These are phyloP conservation scores for Tricholauxania praeusta DNA, from an alignment of 2,888 invertebrate genomes.

Conservation along the genomic window DNA sequence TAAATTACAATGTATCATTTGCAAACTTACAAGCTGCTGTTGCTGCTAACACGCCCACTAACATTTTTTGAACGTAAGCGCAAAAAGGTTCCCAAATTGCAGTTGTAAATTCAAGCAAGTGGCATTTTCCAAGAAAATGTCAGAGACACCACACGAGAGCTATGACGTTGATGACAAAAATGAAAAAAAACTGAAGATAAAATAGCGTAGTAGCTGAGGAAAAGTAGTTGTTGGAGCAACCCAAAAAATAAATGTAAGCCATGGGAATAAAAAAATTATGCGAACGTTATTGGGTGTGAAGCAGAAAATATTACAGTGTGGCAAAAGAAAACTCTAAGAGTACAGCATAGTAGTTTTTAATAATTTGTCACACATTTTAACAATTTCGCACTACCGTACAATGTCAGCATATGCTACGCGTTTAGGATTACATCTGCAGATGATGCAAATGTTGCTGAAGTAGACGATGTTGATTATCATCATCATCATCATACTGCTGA, in stretches of 20 bases:
- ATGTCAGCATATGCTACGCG: too few relatives aligned
- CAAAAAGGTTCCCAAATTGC: slow-evolving; percentile 29
- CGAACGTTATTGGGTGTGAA: background rate
- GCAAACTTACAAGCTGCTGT: slow-evolving; percentile 18
- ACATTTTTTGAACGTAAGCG: background rate
- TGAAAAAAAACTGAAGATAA: background rate
- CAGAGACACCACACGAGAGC: background rate
- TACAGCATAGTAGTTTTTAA: too few relatives aligned
- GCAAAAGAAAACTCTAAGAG: too few relatives aligned
- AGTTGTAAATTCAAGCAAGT: slow-evolving; percentile 25
- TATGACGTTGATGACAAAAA: background rate
- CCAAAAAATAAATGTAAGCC: slow-evolving; percentile 11
- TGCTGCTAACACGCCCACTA: background rate
- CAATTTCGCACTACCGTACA: too few relatives aligned
- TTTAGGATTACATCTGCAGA: too few relatives aligned
- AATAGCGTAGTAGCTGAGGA: too few relatives aligned
- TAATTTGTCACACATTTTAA: too few relatives aligned
- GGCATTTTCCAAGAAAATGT: background rate
- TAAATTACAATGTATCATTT: slow-evolving; percentile 39
- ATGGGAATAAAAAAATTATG: slow-evolving; percentile 19
- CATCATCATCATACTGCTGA: too few relatives aligned
- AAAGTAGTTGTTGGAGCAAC: slow-evolving; percentile 6
- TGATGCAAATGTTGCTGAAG: too few relatives aligned
- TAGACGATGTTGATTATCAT: too few relatives aligned
- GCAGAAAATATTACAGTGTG: too few relatives aligned